Conservation (phyloP, 2,113 vertebrate species). For the Anguilla japonica region DNA sequence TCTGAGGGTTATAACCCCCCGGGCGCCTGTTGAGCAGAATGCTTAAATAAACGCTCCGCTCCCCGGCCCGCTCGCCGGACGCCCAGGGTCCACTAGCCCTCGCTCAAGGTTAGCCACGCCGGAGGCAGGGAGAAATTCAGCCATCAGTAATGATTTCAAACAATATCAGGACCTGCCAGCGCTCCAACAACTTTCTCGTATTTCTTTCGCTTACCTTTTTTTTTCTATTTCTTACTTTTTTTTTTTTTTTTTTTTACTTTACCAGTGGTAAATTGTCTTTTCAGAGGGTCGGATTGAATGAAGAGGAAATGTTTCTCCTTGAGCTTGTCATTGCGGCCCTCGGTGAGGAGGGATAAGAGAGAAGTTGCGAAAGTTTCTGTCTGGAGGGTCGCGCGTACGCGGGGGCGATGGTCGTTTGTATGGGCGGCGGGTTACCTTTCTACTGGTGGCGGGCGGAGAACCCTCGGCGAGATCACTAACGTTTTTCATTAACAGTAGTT, state of each 20-base stretch:
- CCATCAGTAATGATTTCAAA: conserved; percentile 49
- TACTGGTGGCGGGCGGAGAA: not conserved
- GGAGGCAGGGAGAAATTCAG: conserved; percentile 44
- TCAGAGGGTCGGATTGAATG: conserved; percentile 21
- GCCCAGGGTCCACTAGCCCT: conserved; percentile 30
- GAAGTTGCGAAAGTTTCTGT: conserved; percentile 55
- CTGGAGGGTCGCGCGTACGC: conserved; percentile 25
- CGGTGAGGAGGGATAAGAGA: conserved; percentile 29
- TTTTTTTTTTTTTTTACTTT: conserved; percentile 42
- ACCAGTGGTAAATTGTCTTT: conserved; percentile 42
- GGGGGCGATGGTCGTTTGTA: conserved; percentile 24
- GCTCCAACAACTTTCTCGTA: conserved; percentile 44
- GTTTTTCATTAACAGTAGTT: conserved; percentile 30
- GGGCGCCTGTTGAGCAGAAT: conserved; percentile 28
- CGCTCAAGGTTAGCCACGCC: conserved; percentile 49
- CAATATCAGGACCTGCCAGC: conserved; percentile 40
- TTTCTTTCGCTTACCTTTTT: conserved; percentile 41
- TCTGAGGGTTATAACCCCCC: conserved; percentile 37
- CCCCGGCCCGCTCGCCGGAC: not conserved
- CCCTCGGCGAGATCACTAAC: conserved; percentile 1
- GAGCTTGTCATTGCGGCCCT: conserved; percentile 55
- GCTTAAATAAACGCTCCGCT: conserved; percentile 33
- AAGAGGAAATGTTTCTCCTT: conserved; percentile 48
- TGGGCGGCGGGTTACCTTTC: conserved; percentile 4
- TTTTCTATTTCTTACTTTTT: conserved; percentile 40